Conservation (phyloP, 1,140 invertebrate genomes). For the Aphelinus certus region DNA sequence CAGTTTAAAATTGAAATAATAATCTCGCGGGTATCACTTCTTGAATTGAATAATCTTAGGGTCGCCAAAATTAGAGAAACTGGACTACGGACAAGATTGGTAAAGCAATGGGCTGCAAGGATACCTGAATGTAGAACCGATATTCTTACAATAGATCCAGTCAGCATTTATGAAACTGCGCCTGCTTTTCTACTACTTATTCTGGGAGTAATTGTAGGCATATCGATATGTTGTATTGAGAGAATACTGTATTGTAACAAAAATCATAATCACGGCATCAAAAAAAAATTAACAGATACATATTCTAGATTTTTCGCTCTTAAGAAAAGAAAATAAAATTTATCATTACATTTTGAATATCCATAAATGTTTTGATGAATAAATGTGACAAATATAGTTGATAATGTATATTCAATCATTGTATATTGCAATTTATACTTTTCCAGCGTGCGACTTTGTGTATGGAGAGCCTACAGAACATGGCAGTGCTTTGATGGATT, state of each 20-base stretch:
- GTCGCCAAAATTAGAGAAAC: slow-evolving; percentile 47
- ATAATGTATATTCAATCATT: no score
- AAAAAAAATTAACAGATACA: not conserved
- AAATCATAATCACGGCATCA: slow-evolving; percentile 15
- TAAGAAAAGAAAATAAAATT: slow-evolving; percentile 18
- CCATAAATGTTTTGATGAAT: no score
- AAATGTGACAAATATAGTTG: no score
- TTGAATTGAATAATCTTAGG: not conserved
- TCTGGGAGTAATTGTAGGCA: slow-evolving; percentile 38
- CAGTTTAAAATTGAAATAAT: slow-evolving; percentile 40
- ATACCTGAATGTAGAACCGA: slow-evolving; percentile 47
- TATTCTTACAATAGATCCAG: slow-evolving; percentile 45
- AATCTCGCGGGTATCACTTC: not conserved
- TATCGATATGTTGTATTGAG: slow-evolving; percentile 43
- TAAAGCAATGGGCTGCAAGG: slow-evolving; percentile 49
- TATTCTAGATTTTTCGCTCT: not conserved
- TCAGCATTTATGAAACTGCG: slow-evolving; percentile 48
- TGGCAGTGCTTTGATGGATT: no score
- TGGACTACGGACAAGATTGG: slow-evolving; percentile 46
- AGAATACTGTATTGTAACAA: slow-evolving; percentile 22
- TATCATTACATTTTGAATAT: no score
- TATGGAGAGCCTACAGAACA: no score
- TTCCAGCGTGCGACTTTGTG: no score
- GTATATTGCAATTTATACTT: no score
- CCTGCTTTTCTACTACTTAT: slow-evolving; percentile 46